Conservation (phyloP, 2,113 vertebrate genomes). For the Periophthalmodon schlosseri region DNA sequence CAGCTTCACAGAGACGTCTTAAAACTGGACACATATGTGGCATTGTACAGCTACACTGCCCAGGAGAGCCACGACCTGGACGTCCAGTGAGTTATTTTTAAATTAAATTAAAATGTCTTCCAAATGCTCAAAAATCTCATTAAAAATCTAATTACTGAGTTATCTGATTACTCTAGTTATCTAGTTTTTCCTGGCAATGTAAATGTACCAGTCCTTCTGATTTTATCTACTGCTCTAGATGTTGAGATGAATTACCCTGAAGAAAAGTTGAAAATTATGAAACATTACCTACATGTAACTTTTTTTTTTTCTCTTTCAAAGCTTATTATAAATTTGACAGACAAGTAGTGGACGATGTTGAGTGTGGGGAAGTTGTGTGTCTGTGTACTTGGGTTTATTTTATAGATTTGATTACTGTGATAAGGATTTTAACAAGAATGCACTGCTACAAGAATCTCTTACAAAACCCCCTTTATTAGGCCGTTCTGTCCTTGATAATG, state of each 20-base stretch:
- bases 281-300: background rate
- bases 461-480: background rate
- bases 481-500: background rate
- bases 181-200: no score
- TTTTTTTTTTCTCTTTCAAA: background rate
- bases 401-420: background rate
- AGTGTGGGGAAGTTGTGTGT: background rate
- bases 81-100: conserved; percentile 83
- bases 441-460: background rate
- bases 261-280: no score
- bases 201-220: background rate
- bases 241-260: background rate
- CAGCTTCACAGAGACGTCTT: conserved; percentile 79
- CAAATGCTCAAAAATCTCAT: no score
- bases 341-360: background rate
- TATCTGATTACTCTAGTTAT: no score
- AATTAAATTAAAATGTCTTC: no score
- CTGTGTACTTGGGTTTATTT: background rate
- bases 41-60: conserved; percentile 92
- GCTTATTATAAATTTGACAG: background rate
- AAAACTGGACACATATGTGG: conserved; percentile 90
- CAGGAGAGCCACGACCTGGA: conserved; percentile 95
- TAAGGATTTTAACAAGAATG: background rate
- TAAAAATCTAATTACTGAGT: no score
- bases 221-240: background rate